Percentiles rank a stretch among this genome's conserved stretches.
Evolutionary conservation across 2,888 invertebrate species (phyloP).

Genomic region (Congeria kusceri): DNA sequence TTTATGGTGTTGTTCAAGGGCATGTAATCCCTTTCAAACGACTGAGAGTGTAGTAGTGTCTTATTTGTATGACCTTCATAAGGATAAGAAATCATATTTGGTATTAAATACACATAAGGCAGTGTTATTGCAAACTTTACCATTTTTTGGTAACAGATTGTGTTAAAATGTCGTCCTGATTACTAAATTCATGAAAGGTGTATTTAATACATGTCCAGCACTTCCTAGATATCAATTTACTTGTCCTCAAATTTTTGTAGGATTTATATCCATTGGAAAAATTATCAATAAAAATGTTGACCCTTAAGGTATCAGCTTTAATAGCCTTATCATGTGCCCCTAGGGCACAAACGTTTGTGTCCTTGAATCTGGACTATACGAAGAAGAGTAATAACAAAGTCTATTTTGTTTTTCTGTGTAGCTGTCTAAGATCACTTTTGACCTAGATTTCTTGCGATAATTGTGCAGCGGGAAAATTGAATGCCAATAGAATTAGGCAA

Average conservation of each 20-base stretch:
- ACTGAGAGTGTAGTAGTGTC: constrained; percentile 30
- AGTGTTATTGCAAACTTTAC: constrained; percentile 42
- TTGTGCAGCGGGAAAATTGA: no score
- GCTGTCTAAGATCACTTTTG: no score
- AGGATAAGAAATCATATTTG: constrained; percentile 24
- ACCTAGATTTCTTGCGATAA: no score
- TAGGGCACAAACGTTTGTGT: constrained; percentile 31
- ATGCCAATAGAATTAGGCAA: no score
- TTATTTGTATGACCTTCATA: constrained; percentile 26
- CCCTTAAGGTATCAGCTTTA: no score
- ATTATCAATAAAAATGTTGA: no score
- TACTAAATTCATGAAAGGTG: constrained; percentile 43
- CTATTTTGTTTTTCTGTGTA: constrained; percentile 18
- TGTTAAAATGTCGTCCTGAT: constrained; percentile 18
- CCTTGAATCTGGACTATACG: constrained; percentile 31
- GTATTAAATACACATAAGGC: constrained; percentile 50
- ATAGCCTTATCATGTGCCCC: constrained; percentile 27
- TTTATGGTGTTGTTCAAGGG: constrained; percentile 22
- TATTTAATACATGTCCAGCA: constrained; percentile 42
- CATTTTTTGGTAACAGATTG: constrained; percentile 36
- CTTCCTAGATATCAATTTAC: constrained; percentile 29
- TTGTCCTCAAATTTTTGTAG: constrained; percentile 25
- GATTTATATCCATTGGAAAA: background rate
- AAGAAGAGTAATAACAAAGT: constrained; percentile 8
- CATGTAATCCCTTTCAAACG: constrained; percentile 19